Evolutionary conservation across 2,888 invertebrate species (phyloP).

Genomic region (Mylabris sibirica): DNA sequence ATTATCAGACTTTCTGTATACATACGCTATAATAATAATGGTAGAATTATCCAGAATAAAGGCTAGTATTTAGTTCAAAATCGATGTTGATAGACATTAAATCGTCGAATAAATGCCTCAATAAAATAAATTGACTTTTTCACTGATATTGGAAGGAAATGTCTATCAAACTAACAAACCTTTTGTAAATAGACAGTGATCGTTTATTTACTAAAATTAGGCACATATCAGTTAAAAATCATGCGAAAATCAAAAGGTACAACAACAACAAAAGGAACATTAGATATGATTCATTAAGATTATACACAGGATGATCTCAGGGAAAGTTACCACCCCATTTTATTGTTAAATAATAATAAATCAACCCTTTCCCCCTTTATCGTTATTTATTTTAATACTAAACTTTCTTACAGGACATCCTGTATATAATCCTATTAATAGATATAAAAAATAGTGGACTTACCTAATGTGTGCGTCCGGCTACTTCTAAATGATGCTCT

Average conservation of each 20-base stretch:
- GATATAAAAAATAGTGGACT: conserved; percentile 37
- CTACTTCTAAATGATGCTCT: conserved; percentile 56
- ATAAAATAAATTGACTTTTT: background rate
- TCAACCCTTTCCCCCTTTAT: too few relatives aligned
- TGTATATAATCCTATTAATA: too few relatives aligned
- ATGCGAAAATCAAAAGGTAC: background rate
- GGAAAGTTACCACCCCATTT: too few relatives aligned
- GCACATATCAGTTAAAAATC: background rate
- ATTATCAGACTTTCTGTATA: too few relatives aligned
- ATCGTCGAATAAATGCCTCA: background rate
- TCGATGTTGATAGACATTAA: background rate
- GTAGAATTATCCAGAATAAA: too few relatives aligned
- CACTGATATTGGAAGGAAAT: background rate
- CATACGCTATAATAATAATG: too few relatives aligned
- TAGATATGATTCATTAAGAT: too few relatives aligned
- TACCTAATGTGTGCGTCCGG: conserved; percentile 56
- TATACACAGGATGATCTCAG: too few relatives aligned
- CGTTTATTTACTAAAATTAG: background rate
- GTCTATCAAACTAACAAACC: background rate
- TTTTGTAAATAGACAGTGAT: background rate
- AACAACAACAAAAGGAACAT: background rate
- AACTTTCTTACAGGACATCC: too few relatives aligned
- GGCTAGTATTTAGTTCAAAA: too few relatives aligned
- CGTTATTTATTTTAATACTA: too few relatives aligned
- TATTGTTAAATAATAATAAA: too few relatives aligned